Evolutionary conservation across 2,888 invertebrate genomes (phyloP), one percentile per base, ranked within the genome.

Genomic region (Cantharis rufa): DNA sequence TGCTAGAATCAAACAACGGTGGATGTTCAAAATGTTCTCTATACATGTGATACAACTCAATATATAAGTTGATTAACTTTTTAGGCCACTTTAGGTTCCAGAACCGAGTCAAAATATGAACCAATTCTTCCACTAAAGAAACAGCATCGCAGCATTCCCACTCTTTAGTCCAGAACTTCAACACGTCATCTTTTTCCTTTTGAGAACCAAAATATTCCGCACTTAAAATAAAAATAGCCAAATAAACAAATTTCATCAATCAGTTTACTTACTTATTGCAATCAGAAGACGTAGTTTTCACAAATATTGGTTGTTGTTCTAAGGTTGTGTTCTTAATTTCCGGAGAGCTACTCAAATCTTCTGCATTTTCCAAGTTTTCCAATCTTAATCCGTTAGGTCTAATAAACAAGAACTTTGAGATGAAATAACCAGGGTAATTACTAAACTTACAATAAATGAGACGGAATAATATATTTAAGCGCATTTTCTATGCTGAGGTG

Each of bases 401-500:
- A 71, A 66, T 84, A 83, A 72, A 71, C 7, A 71, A 79, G 71
- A 61, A 18, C 61, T 9, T 11, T 48, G 7, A 9, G 9, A n/a
- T 32, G n/a, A n/a, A 13, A n/a, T 48, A 48, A n/a, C 5, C 1
- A n/a, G 9, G 2, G n/a, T 2, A 7, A 48, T 48, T 48, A 48
- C 7, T 21, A 21, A 62, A 82, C 86, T 87, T 85, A 92, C 87
- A 91, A 86, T 80, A 94, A 88, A 80, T 89, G 88, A 21, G 87
- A 86, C 0, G 94, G 94, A 28, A 94, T 91, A 86, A 94, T 91
- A 86, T 91, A 89, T 76, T 92, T 90, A 15, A 95, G 87, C 2
- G 91, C 92, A 83, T 94, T 93, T 86, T 93, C 93, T 24, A 93
- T 90, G 61, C 92, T 92, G 80, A 92, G 91, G 86, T 92, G 91